phyloP scores from a whole-genome alignment of 2,888 invertebrate genomes.

The Synergus japonicus region DNA sequence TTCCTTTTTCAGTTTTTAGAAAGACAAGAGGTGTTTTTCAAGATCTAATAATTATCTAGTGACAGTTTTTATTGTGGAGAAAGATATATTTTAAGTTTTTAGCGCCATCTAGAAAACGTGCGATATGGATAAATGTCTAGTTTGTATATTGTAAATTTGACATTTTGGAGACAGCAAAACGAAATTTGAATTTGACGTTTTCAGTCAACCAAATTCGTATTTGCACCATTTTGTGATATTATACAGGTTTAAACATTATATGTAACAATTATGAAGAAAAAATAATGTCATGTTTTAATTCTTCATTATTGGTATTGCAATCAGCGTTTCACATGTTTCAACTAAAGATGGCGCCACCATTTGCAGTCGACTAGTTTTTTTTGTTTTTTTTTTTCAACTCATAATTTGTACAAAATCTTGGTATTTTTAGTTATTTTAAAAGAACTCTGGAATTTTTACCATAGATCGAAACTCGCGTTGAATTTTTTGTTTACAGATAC shows the following conservation, averaged over 20 bases:
- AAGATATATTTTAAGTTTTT: background rate
- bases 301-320: background rate
- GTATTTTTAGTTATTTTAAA: background rate
- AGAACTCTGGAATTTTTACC: background rate
- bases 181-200: background rate
- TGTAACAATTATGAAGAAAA: background rate
- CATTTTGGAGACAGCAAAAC: background rate
- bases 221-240: background rate
- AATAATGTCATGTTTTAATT: conserved; percentile 3
- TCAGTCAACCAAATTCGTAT: background rate
- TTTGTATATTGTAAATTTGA: background rate
- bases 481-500: background rate
- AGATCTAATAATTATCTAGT: background rate
- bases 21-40: background rate
- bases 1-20: background rate
- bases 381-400: background rate
- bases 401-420: background rate
- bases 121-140: background rate
- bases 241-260: background rate
- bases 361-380: background rate
- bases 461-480: background rate
- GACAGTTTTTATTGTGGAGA: background rate
- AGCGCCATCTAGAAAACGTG: background rate
- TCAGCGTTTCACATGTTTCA: background rate
- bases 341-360: background rate